Conservation (phyloP, 1,140 invertebrate genomes). For the Triops cancriformis region DNA sequence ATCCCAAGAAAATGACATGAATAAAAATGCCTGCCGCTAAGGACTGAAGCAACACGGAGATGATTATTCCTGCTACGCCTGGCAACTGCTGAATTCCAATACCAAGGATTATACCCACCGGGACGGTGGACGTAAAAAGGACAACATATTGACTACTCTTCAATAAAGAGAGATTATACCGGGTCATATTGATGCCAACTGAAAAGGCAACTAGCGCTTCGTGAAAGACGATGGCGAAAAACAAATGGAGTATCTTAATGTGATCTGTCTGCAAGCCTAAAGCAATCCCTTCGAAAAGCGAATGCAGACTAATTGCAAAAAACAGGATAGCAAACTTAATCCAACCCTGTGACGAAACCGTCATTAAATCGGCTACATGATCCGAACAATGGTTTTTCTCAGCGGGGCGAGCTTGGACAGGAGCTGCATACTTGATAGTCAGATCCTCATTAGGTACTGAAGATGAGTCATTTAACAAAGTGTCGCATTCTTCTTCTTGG, state of each 20-base stretch:
- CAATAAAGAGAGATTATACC: constrained; percentile 32
- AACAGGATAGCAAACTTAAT: constrained; percentile 38
- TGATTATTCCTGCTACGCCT: constrained; percentile 30
- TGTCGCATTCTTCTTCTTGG: constrained; percentile 9
- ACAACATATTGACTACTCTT: constrained; percentile 35
- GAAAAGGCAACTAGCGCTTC: constrained; percentile 41
- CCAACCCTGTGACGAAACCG: constrained; percentile 23
- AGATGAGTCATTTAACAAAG: background rate
- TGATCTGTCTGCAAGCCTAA: constrained; percentile 38
- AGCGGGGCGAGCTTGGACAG: background rate
- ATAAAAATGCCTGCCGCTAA: constrained; percentile 41
- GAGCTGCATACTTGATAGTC: constrained; percentile 1
- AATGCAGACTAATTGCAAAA: constrained; percentile 40
- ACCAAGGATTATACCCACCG: constrained; percentile 41
- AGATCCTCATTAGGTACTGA: background rate
- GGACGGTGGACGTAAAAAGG: constrained; percentile 37
- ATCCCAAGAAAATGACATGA: constrained; percentile 41
- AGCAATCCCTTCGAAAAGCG: constrained; percentile 43
- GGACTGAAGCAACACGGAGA: constrained; percentile 40
- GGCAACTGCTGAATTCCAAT: constrained; percentile 34
- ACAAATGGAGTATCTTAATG: constrained; percentile 37
- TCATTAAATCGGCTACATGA: constrained; percentile 28
- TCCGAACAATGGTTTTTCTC: constrained; percentile 4
- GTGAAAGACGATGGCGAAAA: constrained; percentile 40
- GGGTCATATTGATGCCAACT: constrained; percentile 39